Percentiles rank a stretch among this genome's conserved stretches.
These are phyloP conservation scores for Xiphophorus maculatus DNA, from an alignment of 2,113 vertebrate genomes.

Conservation along the genomic window DNA sequence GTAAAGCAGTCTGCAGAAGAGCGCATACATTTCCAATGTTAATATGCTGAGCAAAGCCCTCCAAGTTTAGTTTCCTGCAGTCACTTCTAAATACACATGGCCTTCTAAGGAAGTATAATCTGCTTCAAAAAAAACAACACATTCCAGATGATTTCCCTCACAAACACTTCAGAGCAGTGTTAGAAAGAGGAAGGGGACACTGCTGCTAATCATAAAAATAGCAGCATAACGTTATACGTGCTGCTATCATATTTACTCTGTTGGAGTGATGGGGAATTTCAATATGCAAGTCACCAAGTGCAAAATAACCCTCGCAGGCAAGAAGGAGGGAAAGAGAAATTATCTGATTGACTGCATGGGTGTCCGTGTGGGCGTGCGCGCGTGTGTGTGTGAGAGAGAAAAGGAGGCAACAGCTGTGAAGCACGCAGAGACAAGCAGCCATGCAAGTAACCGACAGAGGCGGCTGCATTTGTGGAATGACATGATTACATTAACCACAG, in stretches of 20 bases:
- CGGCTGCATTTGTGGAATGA: too few relatives aligned
- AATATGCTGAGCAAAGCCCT: conserved; percentile 50
- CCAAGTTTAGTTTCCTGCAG: conserved; percentile 42
- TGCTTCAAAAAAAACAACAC: conserved; percentile 28
- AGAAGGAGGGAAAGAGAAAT: conserved; percentile 2
- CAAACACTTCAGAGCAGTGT: conserved; percentile 25
- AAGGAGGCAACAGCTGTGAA: background rate
- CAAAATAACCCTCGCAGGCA: conserved; percentile 47
- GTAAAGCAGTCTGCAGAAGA: conserved; percentile 28
- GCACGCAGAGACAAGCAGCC: conserved; percentile 34
- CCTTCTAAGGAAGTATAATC: conserved; percentile 26
- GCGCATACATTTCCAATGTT: conserved; percentile 43
- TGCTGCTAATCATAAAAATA: conserved; percentile 30
- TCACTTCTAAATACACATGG: conserved; percentile 24
- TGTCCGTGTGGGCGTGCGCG: too few relatives aligned
- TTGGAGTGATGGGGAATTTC: conserved; percentile 19
- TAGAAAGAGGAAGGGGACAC: conserved; percentile 23
- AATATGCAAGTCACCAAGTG: conserved; percentile 57
- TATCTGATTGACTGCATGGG: background rate
- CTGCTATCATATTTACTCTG: conserved; percentile 61
- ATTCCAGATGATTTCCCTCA: conserved; percentile 21
- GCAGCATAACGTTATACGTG: conserved; percentile 29
- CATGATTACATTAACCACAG: conserved; percentile 6
- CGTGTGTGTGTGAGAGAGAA: background rate
- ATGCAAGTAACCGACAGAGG: conserved; percentile 24